Base-by-base conservation (phyloP, 2,888 invertebrate genomes). In the Lasioglossum pauxillum region DNA sequence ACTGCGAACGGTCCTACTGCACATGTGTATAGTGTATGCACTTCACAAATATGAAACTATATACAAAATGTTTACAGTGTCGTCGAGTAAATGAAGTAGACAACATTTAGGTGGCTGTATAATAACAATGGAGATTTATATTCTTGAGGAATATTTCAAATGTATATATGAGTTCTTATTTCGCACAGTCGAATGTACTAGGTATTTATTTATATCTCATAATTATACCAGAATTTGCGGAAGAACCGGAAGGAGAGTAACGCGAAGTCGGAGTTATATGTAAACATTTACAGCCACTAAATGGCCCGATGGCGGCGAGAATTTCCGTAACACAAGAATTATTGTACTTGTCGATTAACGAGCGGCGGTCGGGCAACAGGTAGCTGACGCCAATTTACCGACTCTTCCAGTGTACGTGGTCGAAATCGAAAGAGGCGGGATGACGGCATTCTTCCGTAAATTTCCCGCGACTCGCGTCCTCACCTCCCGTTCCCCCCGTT, bases 361-460 rank as follows among this genome's bases (percentile, higher is more conserved):
- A 27, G 64, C 75, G 57, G 60, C 72, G 53, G 75, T 35, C 23
- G 67, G 90, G 91, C 90, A 90, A 90, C 90, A 90, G 90, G 90
- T 90, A 89, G 90, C 89, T 41, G 89, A 89, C 87, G 78, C 76
- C 71, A 83, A 84, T 87, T 78, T 82, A 67, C 76, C 75, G 77
- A 85, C 72, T 80, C 73, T 77, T 80, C 76, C 75, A 57, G 85
- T 77, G 82, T 80, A 85, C 82, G 75, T 35, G 73, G 74, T 49
- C 46, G 75, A 77, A 71, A 75, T 90, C 74, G 80, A 79, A 81
- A 79, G 78, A 85, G 71, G 64, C 76, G 72, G 81, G 78, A 75
- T 67, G 41, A 76, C 73, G 81, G 10, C 44, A 78, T 82, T 87
- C 87, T 80, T 84, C 75, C 60, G 76, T 64, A 71, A 84, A 87